Base-by-base conservation (phyloP, 2,888 invertebrate species). In the Xestia sexstrigata region DNA sequence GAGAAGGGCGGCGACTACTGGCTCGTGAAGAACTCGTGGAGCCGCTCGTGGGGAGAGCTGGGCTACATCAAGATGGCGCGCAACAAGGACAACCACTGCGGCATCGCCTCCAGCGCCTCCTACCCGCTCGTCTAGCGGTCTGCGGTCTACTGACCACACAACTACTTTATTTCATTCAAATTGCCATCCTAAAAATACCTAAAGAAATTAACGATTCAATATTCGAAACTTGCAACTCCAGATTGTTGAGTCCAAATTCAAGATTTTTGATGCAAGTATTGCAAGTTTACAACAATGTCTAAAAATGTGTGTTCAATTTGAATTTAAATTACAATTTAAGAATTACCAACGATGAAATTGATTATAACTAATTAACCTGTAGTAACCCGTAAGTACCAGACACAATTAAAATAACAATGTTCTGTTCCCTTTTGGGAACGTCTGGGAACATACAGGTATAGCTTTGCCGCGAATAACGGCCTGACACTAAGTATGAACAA, bases 1-100 rank as follows among this genome's bases (percentile, higher is more conserved):
- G 97, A 97, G 86, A 84, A 88, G 17, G 98, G 98, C 76, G 93
- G 97, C 77, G 98, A 98, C 93, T 99, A 98, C 94, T 99, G 98
- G 98, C 95, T 99, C 45, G 98, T 99, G 77, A 99, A 99, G 96
- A 99, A 99, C 96, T 98, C 98, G 70, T 98, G 98, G 98, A 97
- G 98, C 23, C 94, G 96, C 83, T 92, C 95, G 23, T 99, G 99
- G 99, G 99, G 99, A 55, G 97, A 98, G 69, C 92, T 97, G 11
- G 99, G 99, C 62, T 99, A 98, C 97, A 98, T 99, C 90, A 98
- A 98, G 95, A 99, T 99, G 98, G 97, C 98, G 47, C 97, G 99
- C 89, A 99, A 99, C 95, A 97, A 97, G 89, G 90, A 98, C 52
- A 99, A 99, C 95, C 97, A 98, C 93, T 99, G 99, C 94, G 99